Conservation (phyloP, 1,140 invertebrate species). For the Cataglyphis hispanica region DNA sequence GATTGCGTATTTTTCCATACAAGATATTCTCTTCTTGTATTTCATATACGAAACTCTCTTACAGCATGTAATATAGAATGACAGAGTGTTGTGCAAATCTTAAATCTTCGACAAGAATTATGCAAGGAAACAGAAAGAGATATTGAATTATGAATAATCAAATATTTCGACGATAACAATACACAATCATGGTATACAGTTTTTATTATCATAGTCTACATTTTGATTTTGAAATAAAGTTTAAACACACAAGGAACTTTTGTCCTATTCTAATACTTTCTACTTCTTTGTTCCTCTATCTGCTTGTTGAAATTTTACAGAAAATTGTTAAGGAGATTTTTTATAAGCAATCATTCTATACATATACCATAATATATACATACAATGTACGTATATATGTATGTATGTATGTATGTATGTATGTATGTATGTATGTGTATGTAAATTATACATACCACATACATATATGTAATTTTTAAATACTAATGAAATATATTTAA, state of each 20-base stretch:
- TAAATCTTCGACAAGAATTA: slow-evolving; percentile 11
- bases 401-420: background rate
- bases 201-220: background rate
- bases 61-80: slow-evolving; percentile 17
- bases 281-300: background rate
- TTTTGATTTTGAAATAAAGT: background rate
- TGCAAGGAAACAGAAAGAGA: background rate
- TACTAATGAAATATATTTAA: background rate
- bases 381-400: background rate
- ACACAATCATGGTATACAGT: background rate
- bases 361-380: no score
- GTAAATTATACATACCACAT: background rate
- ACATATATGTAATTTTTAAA: background rate
- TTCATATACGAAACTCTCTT: slow-evolving; percentile 10
- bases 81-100: background rate
- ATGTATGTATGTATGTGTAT: background rate
- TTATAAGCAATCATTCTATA: background rate
- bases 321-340: slow-evolving; percentile 2
- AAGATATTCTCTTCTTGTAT: slow-evolving; percentile 13
- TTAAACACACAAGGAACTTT: background rate
- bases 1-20: slow-evolving; percentile 8
- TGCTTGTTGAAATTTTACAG: background rate
- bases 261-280: background rate
- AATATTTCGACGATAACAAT: background rate
- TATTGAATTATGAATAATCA: background rate